Percentiles rank a stretch among this genome's conserved stretches.
These are phyloP conservation scores for Mixornis gularis DNA, from an alignment of 2,113 vertebrate species.

Conservation along the genomic window DNA sequence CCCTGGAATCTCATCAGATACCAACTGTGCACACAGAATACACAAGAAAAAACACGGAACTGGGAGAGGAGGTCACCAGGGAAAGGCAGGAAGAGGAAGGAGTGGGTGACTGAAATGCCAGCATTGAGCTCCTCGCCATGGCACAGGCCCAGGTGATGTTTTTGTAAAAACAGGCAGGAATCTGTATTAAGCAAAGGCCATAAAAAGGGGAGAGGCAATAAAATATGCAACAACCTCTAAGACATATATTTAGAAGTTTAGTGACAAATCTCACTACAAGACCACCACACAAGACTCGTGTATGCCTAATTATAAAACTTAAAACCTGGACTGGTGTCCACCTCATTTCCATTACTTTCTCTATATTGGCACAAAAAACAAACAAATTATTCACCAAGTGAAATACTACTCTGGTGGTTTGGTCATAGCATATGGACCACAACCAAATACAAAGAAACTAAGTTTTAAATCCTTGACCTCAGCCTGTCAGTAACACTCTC, in stretches of 20 bases:
- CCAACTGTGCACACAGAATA: not conserved
- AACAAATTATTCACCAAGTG: not conserved
- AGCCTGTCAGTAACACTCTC: not conserved
- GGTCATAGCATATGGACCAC: not conserved
- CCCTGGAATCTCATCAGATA: not conserved
- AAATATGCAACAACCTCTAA: not conserved
- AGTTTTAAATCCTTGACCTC: not conserved
- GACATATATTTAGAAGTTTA: not conserved
- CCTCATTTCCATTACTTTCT: not conserved
- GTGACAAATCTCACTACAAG: not conserved
- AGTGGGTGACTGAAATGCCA: not conserved
- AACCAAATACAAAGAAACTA: not conserved
- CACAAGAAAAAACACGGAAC: accelerated
- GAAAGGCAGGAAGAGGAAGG: not conserved
- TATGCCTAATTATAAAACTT: not conserved
- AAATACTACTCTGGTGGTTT: not conserved
- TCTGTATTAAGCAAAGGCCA: not conserved
- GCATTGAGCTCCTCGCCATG: accelerated
- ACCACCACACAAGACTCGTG: not conserved
- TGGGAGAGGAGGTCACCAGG: not conserved
- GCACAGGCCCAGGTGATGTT: not conserved
- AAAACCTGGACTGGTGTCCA: not conserved
- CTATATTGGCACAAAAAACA: not conserved
- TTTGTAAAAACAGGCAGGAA: not conserved
- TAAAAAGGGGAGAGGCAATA: not conserved